A percentile compares a stretch with the other conserved stretches of the same genome.
Conservation (phyloP, 2,888 invertebrate genomes). For the Cremastinae sp. region DNA sequence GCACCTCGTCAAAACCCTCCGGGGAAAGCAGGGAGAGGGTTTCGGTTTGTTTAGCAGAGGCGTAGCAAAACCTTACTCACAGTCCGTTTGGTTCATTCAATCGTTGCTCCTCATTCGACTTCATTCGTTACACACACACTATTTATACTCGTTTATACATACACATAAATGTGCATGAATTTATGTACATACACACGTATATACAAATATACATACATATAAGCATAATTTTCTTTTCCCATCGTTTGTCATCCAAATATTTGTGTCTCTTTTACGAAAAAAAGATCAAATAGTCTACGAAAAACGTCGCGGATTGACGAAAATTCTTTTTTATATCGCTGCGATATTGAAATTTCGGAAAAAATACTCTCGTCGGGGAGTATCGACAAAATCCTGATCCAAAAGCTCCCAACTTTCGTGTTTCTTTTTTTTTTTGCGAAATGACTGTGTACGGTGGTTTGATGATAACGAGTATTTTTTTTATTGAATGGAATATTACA, state of each 20-base stretch:
- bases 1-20: constrained; percentile 54
- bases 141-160: constrained; percentile 8
- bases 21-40: constrained; percentile 59
- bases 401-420: too few relatives aligned
- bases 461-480: not conserved
- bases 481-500: too few relatives aligned
- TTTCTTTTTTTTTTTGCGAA: too few relatives aligned
- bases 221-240: not conserved
- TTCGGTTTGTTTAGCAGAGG: constrained; percentile 79
- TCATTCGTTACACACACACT: constrained; percentile 33
- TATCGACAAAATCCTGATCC: too few relatives aligned
- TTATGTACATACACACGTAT: constrained; percentile 2
- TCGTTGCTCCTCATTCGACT: constrained; percentile 43
- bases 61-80: constrained; percentile 71
- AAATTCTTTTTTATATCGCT: not conserved
- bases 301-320: not conserved
- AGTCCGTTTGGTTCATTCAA: constrained; percentile 49
- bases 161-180: not conserved
- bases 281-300: not conserved
- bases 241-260: not conserved
- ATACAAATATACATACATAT: constrained; percentile 1
- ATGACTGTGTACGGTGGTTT: not conserved
- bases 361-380: not conserved
- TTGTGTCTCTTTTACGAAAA: not conserved
- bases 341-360: not conserved